Base-by-base conservation (phyloP, 1,140 invertebrate genomes). In the Watersipora subatra region DNA sequence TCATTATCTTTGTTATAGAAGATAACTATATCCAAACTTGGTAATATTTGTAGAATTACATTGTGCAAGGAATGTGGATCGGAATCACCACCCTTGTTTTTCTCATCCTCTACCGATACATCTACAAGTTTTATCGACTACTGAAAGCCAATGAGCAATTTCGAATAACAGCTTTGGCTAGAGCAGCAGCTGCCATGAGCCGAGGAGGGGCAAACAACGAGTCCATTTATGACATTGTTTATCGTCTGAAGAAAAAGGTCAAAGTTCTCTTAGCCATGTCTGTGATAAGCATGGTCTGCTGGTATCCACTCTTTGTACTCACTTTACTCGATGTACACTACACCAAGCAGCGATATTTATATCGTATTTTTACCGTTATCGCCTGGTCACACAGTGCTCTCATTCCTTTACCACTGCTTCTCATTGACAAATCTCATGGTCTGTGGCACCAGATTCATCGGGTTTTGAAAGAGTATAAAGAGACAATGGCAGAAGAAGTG, bases 41-140 rank as follows among this genome's bases (percentile, higher is more conserved):
- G n/a, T n/a, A n/a, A n/a, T 46, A n/a, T 46, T 46, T 46, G 22
- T 28, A 73, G 0, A 77, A 75, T 57, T 80, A 80, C 61, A 73
- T 80, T 0, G 76, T 75, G n/a, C 68, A 79, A 67, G 68, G 74
- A 7, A 79, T 79, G 75, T 79, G 78, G 78, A 75, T 79, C 46
- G 66, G 71, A 19, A 78, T 80, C 58, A 72, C 74, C 27, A 74
- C 77, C 27, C 63, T 78, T 20, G 69, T 75, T 2, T 66, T 79
- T 30, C 62, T 76, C 12, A 73, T 73, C 17, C 66, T 73, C 1
- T 64, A 72, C 28, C 73, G 76, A 67, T 79, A 79, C 61, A 70
- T 79, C 28, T 68, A 69, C 57, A 75, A 72, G 66, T 69, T 79
- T 2, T 75, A 80, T 64, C 72, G 71, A 66, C 73, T 78, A 63